Conservation (phyloP, 2,797 vertebrate species). For the Platyrinchus mystaceus region DNA sequence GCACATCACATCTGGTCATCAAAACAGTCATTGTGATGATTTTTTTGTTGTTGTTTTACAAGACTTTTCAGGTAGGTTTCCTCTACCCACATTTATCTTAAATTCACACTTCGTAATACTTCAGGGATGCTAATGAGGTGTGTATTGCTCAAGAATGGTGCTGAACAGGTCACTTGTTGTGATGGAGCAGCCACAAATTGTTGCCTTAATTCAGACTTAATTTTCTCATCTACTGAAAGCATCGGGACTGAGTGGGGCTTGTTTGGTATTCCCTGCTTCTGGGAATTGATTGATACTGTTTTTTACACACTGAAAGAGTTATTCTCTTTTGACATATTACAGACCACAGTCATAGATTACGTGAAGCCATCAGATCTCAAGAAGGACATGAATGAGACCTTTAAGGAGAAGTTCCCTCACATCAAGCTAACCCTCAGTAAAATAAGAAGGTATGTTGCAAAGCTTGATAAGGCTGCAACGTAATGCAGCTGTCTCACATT, state of each 20-base stretch:
- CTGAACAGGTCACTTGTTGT: not conserved
- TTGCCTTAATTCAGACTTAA: not conserved
- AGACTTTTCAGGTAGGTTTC: not conserved
- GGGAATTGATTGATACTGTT: not conserved
- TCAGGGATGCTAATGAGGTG: not conserved
- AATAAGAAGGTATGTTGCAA: slow-evolving; percentile 87
- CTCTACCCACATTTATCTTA: not conserved
- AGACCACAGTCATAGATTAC: slow-evolving; percentile 98
- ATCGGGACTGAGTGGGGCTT: not conserved
- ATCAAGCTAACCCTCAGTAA: slow-evolving; percentile 97
- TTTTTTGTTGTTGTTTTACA: not conserved
- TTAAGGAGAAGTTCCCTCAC: slow-evolving; percentile 98
- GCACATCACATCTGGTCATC: not conserved
- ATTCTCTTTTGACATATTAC: slow-evolving; percentile 49
- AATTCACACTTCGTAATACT: not conserved
- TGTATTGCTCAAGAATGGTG: not conserved
- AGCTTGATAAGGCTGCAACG: rapidly evolving
- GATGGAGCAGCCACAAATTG: not conserved
- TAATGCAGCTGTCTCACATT: not conserved
- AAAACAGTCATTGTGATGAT: not conserved
- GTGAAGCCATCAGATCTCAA: slow-evolving; percentile 99
- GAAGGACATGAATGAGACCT: slow-evolving; percentile 99
- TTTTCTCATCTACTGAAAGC: not conserved
- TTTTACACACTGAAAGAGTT: not conserved
- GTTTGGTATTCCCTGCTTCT: not conserved